Evolutionary conservation across 2,113 vertebrate species (phyloP), one percentile per base, ranked within the genome.

Genomic region (Reinhardtius hippoglossoides): DNA sequence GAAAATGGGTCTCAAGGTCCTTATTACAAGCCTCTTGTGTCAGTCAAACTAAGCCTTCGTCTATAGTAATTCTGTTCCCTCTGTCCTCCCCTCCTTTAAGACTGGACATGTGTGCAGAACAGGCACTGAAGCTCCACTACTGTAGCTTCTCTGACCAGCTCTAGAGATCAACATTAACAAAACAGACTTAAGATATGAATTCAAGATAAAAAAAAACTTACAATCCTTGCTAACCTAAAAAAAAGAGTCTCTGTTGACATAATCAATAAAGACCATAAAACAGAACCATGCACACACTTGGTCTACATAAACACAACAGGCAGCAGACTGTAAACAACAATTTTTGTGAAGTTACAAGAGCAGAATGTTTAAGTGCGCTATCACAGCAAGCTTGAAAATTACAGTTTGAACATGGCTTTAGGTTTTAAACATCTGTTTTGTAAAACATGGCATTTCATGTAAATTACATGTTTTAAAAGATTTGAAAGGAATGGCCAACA

Each of bases 21-120:
- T 87, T 82, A 86, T 89, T 89, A 89, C 76, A 86, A 80, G 68
- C 69, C 71, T 85, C 62, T 80, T 18, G 52, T 89, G 81, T 86
- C 87, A 85, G 50, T 88, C 85, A 89, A 88, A 91, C 74, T 82
- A 84, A 83, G 77, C 79, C 82, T 83, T 88, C 61, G 76, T 86
- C 73, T 78, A 59, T 18, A 66, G 62, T 67, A 74, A 84, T 87
- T 81, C 55, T 26, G 10, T 56, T 83, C 68, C 52, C 20, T 80
- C 61, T 21, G 9, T 66, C 55, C 66, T 80, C 20, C 46, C 64
- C 80, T 76, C 80, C 60, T 88, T 75, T 10, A 73, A 74, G 66
- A 52, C 63, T 80, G 62, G 46, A 62, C 54, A 52, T 65, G 40
- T 62, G 52, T 56, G n/a, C 55, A 23, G 37, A 71, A 35, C 68